Conservation (phyloP, 2,797 vertebrate genomes). For the Anisognathus igniventris region DNA sequence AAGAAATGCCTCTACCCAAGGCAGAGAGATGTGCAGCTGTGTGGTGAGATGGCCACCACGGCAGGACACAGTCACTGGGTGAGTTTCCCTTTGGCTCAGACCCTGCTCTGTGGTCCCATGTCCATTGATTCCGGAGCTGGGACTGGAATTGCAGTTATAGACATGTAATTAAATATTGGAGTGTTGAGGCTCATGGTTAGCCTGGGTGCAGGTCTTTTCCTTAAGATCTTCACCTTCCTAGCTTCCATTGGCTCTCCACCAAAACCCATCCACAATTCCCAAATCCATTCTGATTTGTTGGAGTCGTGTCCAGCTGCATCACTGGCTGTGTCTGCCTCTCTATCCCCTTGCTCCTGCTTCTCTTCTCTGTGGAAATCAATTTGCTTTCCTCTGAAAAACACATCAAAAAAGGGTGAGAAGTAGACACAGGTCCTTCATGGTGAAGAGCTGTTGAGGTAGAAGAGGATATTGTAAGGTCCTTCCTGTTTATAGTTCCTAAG, state of each 20-base stretch:
- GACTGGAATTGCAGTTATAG: background rate
- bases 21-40: fast-evolving
- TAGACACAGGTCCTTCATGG: background rate
- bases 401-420: background rate
- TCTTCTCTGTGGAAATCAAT: background rate
- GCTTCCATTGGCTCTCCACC: background rate
- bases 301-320: background rate
- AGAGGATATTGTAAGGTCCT: background rate
- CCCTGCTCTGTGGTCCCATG: fast-evolving
- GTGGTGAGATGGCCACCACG: fast-evolving
- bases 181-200: background rate
- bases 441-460: background rate
- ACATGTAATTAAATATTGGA: fast-evolving
- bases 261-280: background rate
- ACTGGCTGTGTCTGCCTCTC: fast-evolving
- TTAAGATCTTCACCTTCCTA: background rate
- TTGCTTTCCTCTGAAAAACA: background rate
- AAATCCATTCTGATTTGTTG: fast-evolving
- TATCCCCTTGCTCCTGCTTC: background rate
- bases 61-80: fast-evolving
- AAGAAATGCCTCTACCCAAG: background rate
- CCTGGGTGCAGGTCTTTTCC: background rate
- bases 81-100: background rate
- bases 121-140: fast-evolving
- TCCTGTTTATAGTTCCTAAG: background rate